phyloP scores from a whole-genome alignment of 2,888 invertebrate genomes.

The Brachycybe producta region DNA sequence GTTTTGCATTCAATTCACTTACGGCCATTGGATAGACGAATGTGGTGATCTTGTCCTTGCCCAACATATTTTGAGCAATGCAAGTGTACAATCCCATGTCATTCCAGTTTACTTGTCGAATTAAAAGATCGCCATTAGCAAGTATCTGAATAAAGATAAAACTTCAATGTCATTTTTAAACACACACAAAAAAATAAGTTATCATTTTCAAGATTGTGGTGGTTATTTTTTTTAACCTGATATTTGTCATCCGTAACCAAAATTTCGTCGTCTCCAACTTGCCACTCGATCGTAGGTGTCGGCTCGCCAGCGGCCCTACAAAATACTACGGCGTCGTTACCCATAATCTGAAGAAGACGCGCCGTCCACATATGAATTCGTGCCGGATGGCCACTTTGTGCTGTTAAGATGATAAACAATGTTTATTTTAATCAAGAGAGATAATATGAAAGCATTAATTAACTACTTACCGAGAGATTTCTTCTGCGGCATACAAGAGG shows the following conservation, averaged over 20 bases:
- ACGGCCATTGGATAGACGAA: slow-evolving; percentile 19
- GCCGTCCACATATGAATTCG: slow-evolving; percentile 17
- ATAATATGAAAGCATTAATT: not conserved
- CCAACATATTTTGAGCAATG: slow-evolving; percentile 11
- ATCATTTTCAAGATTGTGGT: too few relatives aligned
- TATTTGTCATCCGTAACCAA: slow-evolving; percentile 13
- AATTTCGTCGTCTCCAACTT: slow-evolving; percentile 5
- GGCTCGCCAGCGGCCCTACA: slow-evolving; percentile 16
- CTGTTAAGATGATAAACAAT: not conserved
- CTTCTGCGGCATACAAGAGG: slow-evolving; percentile 14
- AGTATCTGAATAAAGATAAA: slow-evolving; percentile 13
- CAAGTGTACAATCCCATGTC: slow-evolving; percentile 19
- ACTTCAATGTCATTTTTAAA: too few relatives aligned
- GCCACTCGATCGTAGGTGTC: slow-evolving; percentile 11
- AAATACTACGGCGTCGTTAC: slow-evolving; percentile 16
- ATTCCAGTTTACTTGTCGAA: slow-evolving; percentile 15
- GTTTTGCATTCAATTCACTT: too few relatives aligned
- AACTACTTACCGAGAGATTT: slow-evolving; percentile 20
- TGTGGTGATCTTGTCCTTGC: slow-evolving; percentile 11
- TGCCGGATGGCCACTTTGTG: slow-evolving; percentile 1
- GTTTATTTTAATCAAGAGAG: not conserved
- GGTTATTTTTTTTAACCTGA: slow-evolving; percentile 15
- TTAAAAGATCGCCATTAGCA: slow-evolving; percentile 18
- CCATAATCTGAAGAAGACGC: slow-evolving; percentile 13
- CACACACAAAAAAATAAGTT: too few relatives aligned